Evolutionary conservation across 2,797 vertebrate genomes (phyloP).

Genomic region (Echeneis naucrates): DNA sequence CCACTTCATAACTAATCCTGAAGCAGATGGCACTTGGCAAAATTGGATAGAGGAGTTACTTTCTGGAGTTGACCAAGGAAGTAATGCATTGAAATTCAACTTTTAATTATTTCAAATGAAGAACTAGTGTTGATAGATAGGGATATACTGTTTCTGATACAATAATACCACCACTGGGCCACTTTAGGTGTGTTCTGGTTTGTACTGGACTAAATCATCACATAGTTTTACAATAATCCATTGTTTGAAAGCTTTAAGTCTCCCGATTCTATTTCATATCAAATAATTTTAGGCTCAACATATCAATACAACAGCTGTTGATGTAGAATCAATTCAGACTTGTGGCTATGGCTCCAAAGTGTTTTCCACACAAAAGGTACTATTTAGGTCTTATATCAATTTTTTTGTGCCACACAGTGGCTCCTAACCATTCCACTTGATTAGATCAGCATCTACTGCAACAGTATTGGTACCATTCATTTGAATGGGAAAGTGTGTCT

Average conservation of each 20-base stretch:
- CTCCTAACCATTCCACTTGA: no score
- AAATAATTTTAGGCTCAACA: not conserved
- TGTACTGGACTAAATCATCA: not conserved
- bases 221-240: not conserved
- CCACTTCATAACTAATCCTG: constrained; percentile 42
- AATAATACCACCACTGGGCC: not conserved
- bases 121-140: not conserved
- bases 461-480: no score
- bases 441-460: no score
- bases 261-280: not conserved
- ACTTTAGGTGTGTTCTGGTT: not conserved
- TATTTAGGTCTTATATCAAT: not conserved
- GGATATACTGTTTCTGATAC: not conserved
- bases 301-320: not conserved
- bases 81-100: not conserved
- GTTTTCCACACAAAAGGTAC: not conserved
- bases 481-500: no score
- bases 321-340: not conserved
- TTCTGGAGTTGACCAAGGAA: constrained; percentile 10
- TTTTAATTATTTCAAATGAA: constrained; percentile 28
- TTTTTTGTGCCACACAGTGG: not conserved
- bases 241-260: not conserved
- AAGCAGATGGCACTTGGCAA: constrained; percentile 31
- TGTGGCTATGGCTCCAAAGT: not conserved
- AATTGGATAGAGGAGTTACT: constrained; percentile 21